Base-by-base conservation (phyloP, 2,797 vertebrate genomes). In the Tympanoctomys barrerae region DNA sequence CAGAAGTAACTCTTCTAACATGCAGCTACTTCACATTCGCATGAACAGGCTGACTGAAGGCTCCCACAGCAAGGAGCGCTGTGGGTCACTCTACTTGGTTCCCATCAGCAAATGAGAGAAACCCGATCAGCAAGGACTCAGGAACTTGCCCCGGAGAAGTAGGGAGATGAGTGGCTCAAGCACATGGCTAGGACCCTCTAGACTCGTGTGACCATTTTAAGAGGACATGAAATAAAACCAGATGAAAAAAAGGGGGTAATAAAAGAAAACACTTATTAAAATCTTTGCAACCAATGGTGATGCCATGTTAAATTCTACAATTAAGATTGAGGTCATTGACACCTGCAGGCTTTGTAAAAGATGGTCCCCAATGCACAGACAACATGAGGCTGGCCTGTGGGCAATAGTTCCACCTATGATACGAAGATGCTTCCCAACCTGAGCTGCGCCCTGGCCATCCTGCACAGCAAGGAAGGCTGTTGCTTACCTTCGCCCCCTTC, bases 401-500 rank as follows among this genome's bases (percentile, higher is more conserved):
- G 8, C 0, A 21, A 75, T 12, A 59, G 59, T 14, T 71, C 70
- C 28, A 78, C 42, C n/a, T 26, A 84, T 6, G 66, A 8, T 7
- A 57, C 5, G 54, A 57, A 57, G 54, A 18, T 18, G 28, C 5
- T 75, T 80, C 16, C 81, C 57, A 24, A 8, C 31, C 21, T 36
- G 19, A 9, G 1, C 22, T 19, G 1, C 11, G 9, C 18, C 10
- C 26, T 28, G 62, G 36, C 33, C 11, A 16, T 2, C 46, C 18
- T n/a, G 71, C 31, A 7, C 0, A 2, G 33, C 18, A 9, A 73
- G 31, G 21, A 52, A 18, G 66, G 36, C 84, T 13, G 33, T 64
- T 4, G 70, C 98, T 99, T 96, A 99, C 99, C 99, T 99, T 99
- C 12, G 99, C 98, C 33, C 99, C 99, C 94, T 97, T 99, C 97